Conservation (phyloP, 2,113 vertebrate species). For the Rhinolophus sinicus region DNA sequence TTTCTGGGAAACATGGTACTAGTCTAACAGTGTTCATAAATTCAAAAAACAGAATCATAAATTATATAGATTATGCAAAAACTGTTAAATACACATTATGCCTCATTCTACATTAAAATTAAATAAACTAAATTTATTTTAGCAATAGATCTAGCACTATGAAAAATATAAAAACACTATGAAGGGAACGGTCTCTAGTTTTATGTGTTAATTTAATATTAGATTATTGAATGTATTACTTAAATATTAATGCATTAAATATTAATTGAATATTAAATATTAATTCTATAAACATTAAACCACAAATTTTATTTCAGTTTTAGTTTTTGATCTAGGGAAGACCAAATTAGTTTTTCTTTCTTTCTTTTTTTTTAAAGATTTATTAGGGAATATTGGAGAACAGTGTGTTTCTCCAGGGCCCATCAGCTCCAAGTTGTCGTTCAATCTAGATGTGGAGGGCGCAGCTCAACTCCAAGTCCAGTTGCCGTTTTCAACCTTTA, state of each 20-base stretch:
- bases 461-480: too few species aligned
- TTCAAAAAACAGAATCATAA: neutral
- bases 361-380: neutral
- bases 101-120: constrained; percentile 5
- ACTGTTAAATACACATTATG: neutral
- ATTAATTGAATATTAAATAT: neutral
- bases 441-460: too few species aligned
- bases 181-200: neutral
- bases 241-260: neutral
- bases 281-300: neutral
- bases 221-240: neutral
- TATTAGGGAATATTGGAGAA: too few species aligned
- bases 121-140: constrained; percentile 21
- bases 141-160: neutral
- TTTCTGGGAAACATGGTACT: neutral
- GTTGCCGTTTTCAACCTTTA: too few species aligned
- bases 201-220: neutral
- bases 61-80: neutral
- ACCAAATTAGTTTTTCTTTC: neutral
- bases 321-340: neutral
- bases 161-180: neutral
- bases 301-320: neutral
- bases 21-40: neutral
- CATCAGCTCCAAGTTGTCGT: too few species aligned
- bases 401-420: too few species aligned